Evolutionary conservation across 2,797 vertebrate species (phyloP).

Genomic region (Chelon labrosus): DNA sequence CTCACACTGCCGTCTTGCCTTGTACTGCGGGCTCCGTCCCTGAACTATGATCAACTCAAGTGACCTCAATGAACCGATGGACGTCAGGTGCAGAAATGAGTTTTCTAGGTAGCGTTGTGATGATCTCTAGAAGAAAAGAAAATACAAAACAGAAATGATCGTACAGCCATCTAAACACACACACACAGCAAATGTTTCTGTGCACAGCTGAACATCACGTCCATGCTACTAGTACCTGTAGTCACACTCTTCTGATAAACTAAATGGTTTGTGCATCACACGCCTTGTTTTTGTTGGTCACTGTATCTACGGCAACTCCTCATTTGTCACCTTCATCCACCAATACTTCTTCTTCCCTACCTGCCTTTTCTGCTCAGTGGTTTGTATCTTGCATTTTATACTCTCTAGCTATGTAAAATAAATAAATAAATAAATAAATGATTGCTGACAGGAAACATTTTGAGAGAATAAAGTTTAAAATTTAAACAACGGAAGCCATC

Average conservation of each 20-base stretch:
- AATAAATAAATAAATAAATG: slow-evolving; percentile 8
- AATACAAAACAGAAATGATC: too few relatives aligned
- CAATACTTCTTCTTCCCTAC: slow-evolving; percentile 45
- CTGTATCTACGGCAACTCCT: slow-evolving; percentile 32
- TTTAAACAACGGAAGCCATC: slow-evolving; percentile 56
- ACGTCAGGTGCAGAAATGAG: slow-evolving; percentile 24
- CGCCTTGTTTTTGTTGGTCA: slow-evolving; percentile 44
- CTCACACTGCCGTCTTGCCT: slow-evolving; percentile 59
- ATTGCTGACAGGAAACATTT: slow-evolving; percentile 72
- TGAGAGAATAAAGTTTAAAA: slow-evolving; percentile 80
- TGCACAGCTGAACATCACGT: background rate
- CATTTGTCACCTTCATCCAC: slow-evolving; percentile 45
- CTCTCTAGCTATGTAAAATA: slow-evolving; percentile 77
- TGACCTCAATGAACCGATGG: slow-evolving; percentile 56
- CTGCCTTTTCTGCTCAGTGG: slow-evolving; percentile 62
- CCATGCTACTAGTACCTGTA: slow-evolving; percentile 7
- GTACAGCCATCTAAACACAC: background rate
- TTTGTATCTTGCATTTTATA: slow-evolving; percentile 83
- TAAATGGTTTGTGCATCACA: slow-evolving; percentile 43
- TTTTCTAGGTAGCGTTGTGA: slow-evolving; percentile 32
- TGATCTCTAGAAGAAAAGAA: slow-evolving; percentile 1
- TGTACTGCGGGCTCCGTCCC: slow-evolving; percentile 46
- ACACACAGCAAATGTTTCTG: background rate
- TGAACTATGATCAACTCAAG: slow-evolving; percentile 47
- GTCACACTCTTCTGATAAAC: slow-evolving; percentile 13